Percentiles rank a stretch among this genome's conserved stretches.
These are phyloP conservation scores for Synergus umbraculus DNA, from an alignment of 2,888 invertebrate species.

Conservation along the genomic window DNA sequence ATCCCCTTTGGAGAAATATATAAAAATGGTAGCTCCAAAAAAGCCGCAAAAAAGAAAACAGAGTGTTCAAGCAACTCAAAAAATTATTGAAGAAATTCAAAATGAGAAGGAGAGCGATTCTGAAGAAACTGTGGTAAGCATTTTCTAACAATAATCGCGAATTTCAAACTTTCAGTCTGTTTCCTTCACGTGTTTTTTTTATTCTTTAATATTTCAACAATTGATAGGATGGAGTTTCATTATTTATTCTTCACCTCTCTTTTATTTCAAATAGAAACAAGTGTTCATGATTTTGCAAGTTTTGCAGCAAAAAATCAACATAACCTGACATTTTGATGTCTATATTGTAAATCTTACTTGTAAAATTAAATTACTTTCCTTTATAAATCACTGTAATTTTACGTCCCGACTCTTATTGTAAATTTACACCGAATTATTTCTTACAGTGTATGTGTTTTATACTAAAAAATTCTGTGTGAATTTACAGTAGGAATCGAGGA, in stretches of 20 bases:
- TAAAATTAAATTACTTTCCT: too few species aligned
- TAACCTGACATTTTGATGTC: background rate
- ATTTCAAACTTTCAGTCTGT: background rate
- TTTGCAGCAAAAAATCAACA: background rate
- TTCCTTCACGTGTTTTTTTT: conserved; percentile 15
- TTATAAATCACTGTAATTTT: too few species aligned
- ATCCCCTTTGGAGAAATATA: conserved; percentile 4
- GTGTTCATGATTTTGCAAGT: background rate
- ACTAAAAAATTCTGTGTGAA: too few species aligned
- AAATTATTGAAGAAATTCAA: conserved; percentile 26
- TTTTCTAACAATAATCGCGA: background rate
- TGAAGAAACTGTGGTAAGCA: conserved; percentile 47
- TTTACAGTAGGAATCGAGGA: too few species aligned
- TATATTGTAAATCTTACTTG: background rate
- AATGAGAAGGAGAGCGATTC: conserved; percentile 48
- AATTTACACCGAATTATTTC: too few species aligned
- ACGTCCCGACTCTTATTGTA: too few species aligned
- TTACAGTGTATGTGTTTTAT: too few species aligned
- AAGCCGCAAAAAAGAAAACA: conserved; percentile 63
- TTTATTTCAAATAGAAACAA: background rate
- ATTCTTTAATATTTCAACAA: background rate
- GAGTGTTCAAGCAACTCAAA: conserved; percentile 20
- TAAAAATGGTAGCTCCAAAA: conserved; percentile 58
- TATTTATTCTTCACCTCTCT: background rate
- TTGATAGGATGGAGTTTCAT: background rate